phyloP scores from a whole-genome alignment of 92 coral and sea anemone genomes.

The Umimayanthus kanabou region DNA sequence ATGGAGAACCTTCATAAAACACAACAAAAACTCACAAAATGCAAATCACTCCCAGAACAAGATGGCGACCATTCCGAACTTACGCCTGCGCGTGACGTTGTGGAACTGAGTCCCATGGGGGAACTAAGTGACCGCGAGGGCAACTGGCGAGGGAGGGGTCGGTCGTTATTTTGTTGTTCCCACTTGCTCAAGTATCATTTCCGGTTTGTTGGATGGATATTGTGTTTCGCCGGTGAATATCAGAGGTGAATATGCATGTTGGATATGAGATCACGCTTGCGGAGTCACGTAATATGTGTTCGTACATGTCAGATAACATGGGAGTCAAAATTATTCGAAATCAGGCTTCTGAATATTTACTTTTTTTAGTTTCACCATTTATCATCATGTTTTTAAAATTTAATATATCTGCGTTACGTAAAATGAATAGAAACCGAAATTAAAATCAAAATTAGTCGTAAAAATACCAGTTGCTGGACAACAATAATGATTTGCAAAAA shows the following conservation, averaged over 20 bases:
- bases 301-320: neutral
- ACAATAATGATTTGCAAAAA: neutral
- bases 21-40: conserved; percentile 93
- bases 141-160: conserved; percentile 32
- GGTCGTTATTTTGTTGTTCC: neutral
- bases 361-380: neutral
- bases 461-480: conserved; percentile 14
- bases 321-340: neutral
- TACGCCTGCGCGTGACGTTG: conserved; percentile 88
- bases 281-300: conserved; percentile 16
- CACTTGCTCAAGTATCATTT: conserved; percentile 3
- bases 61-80: conserved; percentile 76
- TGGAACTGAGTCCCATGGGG: conserved; percentile 50
- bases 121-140: conserved; percentile 13
- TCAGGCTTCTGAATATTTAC: neutral
- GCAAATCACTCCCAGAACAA: conserved; percentile 95
- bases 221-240: neutral
- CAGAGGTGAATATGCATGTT: neutral
- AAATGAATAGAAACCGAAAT: neutral
- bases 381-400: neutral
- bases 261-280: conserved; percentile 3
- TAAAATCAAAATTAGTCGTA: neutral
- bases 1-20: conserved; percentile 87
- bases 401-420: neutral
- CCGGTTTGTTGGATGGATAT: conserved; percentile 24